phyloP scores from a whole-genome alignment of 2,113 vertebrate genomes.

The Hydrolagus affinis region DNA sequence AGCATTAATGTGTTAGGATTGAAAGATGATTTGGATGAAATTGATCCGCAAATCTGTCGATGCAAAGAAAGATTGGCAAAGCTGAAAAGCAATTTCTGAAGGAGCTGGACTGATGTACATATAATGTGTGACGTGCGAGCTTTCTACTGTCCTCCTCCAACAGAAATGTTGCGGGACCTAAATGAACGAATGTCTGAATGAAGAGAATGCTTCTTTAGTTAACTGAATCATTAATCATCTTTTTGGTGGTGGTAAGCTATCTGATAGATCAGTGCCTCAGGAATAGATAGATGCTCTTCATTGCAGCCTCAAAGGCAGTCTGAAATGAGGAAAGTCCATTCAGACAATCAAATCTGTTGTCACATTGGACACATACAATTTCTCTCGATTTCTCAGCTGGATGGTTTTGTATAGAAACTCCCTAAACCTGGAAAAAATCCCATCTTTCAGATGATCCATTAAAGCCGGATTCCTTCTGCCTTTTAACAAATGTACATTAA shows the following conservation, averaged over 20 bases:
- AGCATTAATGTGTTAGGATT: constrained; percentile 5
- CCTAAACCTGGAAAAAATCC: too few species aligned
- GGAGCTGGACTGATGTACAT: not conserved
- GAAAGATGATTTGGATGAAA: not conserved
- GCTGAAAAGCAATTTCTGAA: constrained; percentile 14
- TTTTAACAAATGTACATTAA: too few species aligned
- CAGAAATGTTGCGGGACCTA: too few species aligned
- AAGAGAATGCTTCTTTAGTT: not conserved
- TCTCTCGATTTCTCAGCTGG: too few species aligned
- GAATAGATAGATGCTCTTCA: not conserved
- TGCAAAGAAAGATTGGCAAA: constrained; percentile 21
- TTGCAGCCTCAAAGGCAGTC: not conserved
- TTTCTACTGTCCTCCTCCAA: not conserved
- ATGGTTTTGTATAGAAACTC: too few species aligned
- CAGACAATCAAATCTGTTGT: too few species aligned
- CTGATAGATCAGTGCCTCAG: not conserved
- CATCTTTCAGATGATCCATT: too few species aligned
- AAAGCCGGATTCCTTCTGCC: too few species aligned
- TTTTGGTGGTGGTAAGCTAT: not conserved
- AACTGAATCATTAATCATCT: not conserved
- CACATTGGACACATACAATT: too few species aligned
- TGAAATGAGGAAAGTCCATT: too few species aligned
- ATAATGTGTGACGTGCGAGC: not conserved
- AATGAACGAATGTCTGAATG: not conserved
- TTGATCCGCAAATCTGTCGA: constrained; percentile 7